Evolutionary conservation across 1,140 invertebrate species (phyloP), one percentile per base, ranked within the genome.

Genomic region (Anoplophora glabripennis): DNA sequence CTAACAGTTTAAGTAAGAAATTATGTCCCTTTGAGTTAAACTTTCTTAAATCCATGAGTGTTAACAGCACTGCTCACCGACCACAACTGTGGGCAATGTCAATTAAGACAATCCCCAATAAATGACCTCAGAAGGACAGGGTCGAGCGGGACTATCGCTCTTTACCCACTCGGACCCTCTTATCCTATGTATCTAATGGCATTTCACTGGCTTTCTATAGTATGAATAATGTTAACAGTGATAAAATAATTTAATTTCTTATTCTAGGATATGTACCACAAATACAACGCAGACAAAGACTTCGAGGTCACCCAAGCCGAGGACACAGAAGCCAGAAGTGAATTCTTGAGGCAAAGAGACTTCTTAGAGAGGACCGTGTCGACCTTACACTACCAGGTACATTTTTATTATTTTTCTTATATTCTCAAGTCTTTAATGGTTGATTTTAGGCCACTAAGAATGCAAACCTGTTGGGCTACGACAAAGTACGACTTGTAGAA

Each of bases 321-420:
- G 1, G 87, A 89, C 67, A 81, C 84, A 5, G 87, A 92, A 49
- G 87, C 87, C 3, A 84, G 89, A 40, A 84, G 84, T 35, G 90
- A 93, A 74, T 89, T 92, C 68, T 80, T 84, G 52, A 79, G 88
- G 10, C 91, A 94, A 72, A 78, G 89, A 15, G 86, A 89, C 61
- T 88, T 93, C 68, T 77, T 91, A 11, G 91, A 93, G 73, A 83
- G 81, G 47, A 88, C 89, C 7, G 78, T 93, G 7, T 80, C 80
- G 1, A 81, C 81, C 0, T 77, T 88, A 11, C 78, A 80, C 35
- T 79, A 80, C 61, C 84, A 87, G 67, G 70, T 86, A 11, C 21
- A 15, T 4, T 41, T 18, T 42, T 53, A 9, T n/a, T n/a, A n/a
- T 53, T 11, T 17, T 5, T 45, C 8, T 40, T 17, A 11, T 49